Base-by-base conservation (phyloP, 2,797 vertebrate genomes). In the Zenarchopterus dispar region DNA sequence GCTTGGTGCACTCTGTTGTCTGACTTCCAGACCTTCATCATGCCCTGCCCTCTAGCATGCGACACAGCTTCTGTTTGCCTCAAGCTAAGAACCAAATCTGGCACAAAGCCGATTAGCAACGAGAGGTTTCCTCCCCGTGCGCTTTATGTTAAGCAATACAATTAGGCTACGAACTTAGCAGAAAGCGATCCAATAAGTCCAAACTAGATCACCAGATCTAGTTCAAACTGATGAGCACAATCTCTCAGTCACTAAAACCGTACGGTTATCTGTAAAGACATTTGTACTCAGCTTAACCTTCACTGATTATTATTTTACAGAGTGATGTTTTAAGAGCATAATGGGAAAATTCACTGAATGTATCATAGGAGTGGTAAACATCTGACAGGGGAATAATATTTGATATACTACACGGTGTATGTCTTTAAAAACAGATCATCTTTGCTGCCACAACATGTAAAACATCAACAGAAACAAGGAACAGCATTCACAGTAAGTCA, bases 71-170 rank as follows among this genome's bases (percentile, higher is more conserved):
- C 66, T 65, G 56, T 72, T 80, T 63, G 56, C 47, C 42, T 84
- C 66, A 59, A 28, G 43, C 74, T 80, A 75, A 81, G 78, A 70
- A 67, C 62, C 71, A 70, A 84, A 82, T 82, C 73, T 82, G 73
- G 71, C 73, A 57, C 58, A 59, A 72, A 78, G 69, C 68, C 44
- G 58, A 61, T 82, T 56, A 68, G 53, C 61, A 75, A 65, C 64
- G 65, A 80, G 70, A 78, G 57, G 70, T 67, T 79, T 78, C 53
- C 19, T 28, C 9, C 1, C 19, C 5, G 50, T 63, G 72, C 80
- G 36, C 77, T 78, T 82, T 78, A 73, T 60, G 51, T 82, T 70
- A 53, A 76, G 58, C 66, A 67, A 87, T 86, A 81, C 84, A 88
- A 83, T 86, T 81, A 81, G 75, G 33, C 62, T 67, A 62, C 42